Base-by-base conservation (phyloP, 1,140 invertebrate genomes). In the Elymnias hypermnestra region DNA sequence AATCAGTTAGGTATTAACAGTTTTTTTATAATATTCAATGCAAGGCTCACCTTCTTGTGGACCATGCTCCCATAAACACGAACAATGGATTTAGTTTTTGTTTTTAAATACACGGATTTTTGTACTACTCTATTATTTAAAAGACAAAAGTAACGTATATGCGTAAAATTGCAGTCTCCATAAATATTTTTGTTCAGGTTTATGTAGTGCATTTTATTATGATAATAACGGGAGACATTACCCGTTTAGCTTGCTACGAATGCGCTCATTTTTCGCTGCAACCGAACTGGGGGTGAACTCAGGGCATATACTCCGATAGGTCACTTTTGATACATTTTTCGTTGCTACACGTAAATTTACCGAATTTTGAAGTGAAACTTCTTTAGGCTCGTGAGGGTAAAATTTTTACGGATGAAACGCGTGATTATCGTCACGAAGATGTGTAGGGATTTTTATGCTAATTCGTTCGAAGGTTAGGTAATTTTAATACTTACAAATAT, bases 211-310 rank as follows among this genome's bases (percentile, higher is more conserved):
- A 69, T 69, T 68, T 79, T 76, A 79, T 79, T 76, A 72, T 76
- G 63, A 77, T 74, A 77, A 82, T 79, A 77, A 75, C 72, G 64
- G 66, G 66, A 61, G 57, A 71, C 75, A 82, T 78, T 82, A 74
- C 71, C 65, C 68, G 71, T 78, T 81, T 82, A 82, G 67, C 64
- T 54, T 54, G 60, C 63, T 42, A 71, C 69, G 64, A 72, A 82
- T 82, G 74, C 66, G 65, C 63, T 69, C 72, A 77, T 77, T 81
- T 81, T 78, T 77, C 71, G 61, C 61, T 69, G 70, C 63, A 69
- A 52, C 63, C 63, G 53, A 73, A 68, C 65, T 60, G 49, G 49
- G 59, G 61, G 61, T 62, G 58, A 68, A 53, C 53, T 9, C 45
- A 53, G 66, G 60, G 56, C 53, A 46, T 41, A 44, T 66, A 64